Percentiles rank a stretch among this genome's conserved stretches.
Conservation (phyloP, 30 jellyfish, hydroid and myxozoan species). For the Nemopilema nomurai region DNA sequence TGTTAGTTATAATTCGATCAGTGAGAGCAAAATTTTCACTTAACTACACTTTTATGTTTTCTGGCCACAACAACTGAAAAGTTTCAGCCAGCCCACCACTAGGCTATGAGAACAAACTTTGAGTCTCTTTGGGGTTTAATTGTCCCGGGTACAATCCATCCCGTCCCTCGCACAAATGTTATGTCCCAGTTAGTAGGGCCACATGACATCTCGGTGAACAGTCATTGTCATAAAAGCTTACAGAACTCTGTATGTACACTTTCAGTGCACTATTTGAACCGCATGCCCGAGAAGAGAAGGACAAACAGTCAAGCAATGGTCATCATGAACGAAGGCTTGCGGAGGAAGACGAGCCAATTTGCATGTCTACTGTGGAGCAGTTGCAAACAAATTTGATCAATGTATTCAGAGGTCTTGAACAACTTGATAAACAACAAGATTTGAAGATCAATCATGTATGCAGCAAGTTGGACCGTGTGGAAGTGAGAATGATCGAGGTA, state of each 20-base stretch:
- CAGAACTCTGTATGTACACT: background rate
- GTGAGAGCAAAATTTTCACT: no score
- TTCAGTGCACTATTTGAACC: background rate
- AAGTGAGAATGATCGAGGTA: background rate
- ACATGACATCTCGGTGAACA: no score
- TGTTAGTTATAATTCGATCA: no score
- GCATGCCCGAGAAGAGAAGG: background rate
- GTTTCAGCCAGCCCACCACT: no score
- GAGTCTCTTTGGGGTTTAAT: no score
- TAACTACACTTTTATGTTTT: no score
- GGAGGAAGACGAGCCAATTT: background rate
- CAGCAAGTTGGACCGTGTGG: background rate
- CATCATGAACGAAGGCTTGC: background rate
- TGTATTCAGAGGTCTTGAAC: background rate
- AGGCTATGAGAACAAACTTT: no score
- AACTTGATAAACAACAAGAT: background rate
- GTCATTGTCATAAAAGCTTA: no score
- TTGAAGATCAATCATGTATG: background rate
- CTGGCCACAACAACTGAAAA: no score
- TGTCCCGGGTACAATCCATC: no score
- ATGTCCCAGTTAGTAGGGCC: no score
- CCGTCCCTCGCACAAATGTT: no score
- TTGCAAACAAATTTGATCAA: background rate
- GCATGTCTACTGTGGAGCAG: background rate
- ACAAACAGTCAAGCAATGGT: background rate